Evolutionary conservation across 2,888 invertebrate species (phyloP).

Genomic region (Habroteleia sp.): DNA sequence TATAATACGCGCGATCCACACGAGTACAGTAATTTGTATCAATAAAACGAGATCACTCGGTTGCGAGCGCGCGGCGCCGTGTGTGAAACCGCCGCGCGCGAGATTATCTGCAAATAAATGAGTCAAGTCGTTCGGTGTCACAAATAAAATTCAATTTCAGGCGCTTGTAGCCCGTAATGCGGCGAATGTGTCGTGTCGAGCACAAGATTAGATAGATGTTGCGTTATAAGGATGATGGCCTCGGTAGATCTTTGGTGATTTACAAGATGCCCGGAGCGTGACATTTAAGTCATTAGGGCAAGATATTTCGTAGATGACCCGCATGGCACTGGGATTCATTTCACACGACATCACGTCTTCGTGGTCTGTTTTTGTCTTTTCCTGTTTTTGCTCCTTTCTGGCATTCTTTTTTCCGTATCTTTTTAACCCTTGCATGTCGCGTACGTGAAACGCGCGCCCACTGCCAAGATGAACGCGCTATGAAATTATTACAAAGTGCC

Average conservation of each 20-base stretch:
- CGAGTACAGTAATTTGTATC: conserved; percentile 57
- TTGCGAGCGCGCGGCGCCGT: conserved; percentile 1
- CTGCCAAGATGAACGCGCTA: neutral
- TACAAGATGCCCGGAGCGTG: conserved; percentile 56
- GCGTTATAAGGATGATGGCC: conserved; percentile 53
- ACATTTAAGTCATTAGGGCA: conserved; percentile 66
- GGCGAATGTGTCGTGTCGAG: conserved; percentile 68
- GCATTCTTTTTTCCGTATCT: neutral
- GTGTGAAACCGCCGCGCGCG: conserved; percentile 28
- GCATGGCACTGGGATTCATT: conserved; percentile 36
- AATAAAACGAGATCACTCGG: conserved; percentile 55
- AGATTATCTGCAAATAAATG: conserved; percentile 60
- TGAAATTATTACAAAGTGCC: conserved; percentile 41
- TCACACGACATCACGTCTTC: conserved; percentile 28
- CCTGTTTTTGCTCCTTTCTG: neutral
- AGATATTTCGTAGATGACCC: conserved; percentile 64
- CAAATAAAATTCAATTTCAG: conserved; percentile 60
- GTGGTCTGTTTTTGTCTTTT: conserved; percentile 9
- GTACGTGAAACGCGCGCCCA: conserved; percentile 6
- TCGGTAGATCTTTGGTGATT: conserved; percentile 64
- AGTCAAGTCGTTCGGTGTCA: conserved; percentile 51
- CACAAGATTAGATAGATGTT: conserved; percentile 71
- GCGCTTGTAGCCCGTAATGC: conserved; percentile 54
- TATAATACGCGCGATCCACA: conserved; percentile 44
- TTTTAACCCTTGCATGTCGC: conserved; percentile 1